Percentiles rank a stretch among this genome's conserved stretches.
Evolutionary conservation across 2,113 vertebrate genomes (phyloP).

Genomic region (Sinocyclocheilus grahami): DNA sequence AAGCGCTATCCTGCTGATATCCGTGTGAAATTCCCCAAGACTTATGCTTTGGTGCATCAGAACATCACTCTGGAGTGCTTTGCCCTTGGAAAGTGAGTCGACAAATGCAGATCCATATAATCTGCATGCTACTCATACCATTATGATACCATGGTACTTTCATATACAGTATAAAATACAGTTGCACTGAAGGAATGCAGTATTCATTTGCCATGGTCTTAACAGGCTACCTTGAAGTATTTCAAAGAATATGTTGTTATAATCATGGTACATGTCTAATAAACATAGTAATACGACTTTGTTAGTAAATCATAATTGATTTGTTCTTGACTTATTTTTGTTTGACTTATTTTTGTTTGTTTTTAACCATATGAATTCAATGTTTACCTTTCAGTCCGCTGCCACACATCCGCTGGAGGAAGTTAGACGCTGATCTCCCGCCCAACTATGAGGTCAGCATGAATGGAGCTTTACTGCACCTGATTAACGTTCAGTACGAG

Average conservation of each 20-base stretch:
- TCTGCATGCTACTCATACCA: background rate
- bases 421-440: slow-evolving; percentile 88
- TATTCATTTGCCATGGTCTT: background rate
- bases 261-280: background rate
- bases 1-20: slow-evolving; percentile 94
- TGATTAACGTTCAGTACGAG: slow-evolving; percentile 94
- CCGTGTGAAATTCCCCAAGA: slow-evolving; percentile 88
- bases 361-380: slow-evolving; percentile 33
- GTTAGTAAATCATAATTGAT: background rate
- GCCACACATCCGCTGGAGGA: slow-evolving; percentile 93
- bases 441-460: slow-evolving; percentile 88
- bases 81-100: slow-evolving; percentile 95
- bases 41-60: slow-evolving; percentile 85
- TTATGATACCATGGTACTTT: background rate
- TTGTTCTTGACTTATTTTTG: background rate
- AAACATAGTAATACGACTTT: background rate
- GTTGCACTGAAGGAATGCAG: background rate
- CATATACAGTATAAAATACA: background rate
- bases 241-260: background rate
- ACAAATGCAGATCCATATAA: background rate
- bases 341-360: background rate
- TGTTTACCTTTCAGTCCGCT: slow-evolving; percentile 80
- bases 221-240: background rate
- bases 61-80: slow-evolving; percentile 97
- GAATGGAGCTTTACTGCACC: slow-evolving; percentile 90